These are phyloP conservation scores for Bos javanicus DNA, from an alignment of 2,113 vertebrate species.

Conservation along the genomic window DNA sequence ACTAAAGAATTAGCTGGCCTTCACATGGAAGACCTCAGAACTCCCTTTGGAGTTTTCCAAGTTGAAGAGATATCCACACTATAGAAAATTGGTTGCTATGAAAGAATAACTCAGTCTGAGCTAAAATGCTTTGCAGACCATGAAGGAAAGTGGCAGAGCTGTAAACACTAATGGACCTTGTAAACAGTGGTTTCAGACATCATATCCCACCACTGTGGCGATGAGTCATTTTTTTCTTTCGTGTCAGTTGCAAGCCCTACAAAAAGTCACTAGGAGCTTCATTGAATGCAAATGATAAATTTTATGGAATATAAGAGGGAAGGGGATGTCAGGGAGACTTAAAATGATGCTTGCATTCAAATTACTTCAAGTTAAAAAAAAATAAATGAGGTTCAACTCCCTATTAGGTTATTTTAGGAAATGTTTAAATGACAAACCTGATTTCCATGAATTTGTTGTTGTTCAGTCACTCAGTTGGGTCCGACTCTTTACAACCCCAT, in stretches of 20 bases:
- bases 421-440: slow-evolving; percentile 20
- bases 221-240: not conserved
- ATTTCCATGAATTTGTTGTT: not conserved
- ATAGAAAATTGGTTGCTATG: slow-evolving; percentile 18
- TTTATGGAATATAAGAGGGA: not conserved
- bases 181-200: slow-evolving; percentile 46
- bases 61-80: not conserved
- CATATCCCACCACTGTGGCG: not conserved
- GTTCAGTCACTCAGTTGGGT: not conserved
- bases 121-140: slow-evolving; percentile 45
- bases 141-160: slow-evolving; percentile 44
- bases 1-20: not conserved
- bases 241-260: not conserved
- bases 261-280: not conserved
- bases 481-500: fast-evolving
- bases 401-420: not conserved
- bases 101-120: slow-evolving; percentile 42
- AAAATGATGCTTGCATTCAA: slow-evolving; percentile 12
- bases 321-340: not conserved
- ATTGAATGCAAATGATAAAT: not conserved
- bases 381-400: slow-evolving; percentile 1
- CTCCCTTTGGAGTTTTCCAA: not conserved
- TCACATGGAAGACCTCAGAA: not conserved
- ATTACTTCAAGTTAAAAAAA: slow-evolving; percentile 8
- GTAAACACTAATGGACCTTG: slow-evolving; percentile 51